Evolutionary conservation across 2,888 invertebrate species (phyloP).

Genomic region (Aspidiotus destructor): DNA sequence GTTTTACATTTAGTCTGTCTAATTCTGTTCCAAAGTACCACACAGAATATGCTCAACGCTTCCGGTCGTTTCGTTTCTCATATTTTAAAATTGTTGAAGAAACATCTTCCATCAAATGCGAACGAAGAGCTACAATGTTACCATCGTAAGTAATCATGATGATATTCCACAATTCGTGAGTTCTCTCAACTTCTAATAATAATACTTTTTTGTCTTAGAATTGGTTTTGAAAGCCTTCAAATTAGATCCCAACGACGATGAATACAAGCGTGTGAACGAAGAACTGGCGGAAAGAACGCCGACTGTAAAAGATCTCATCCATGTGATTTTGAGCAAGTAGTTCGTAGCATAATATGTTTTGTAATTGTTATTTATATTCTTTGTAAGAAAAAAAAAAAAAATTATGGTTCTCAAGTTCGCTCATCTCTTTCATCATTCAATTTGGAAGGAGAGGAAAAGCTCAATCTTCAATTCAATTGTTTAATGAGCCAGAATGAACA

Average conservation of each 20-base stretch:
- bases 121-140: conserved; percentile 55
- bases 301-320: conserved; percentile 43
- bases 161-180: conserved; percentile 11
- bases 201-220: conserved; percentile 46
- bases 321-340: not conserved
- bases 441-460: no score
- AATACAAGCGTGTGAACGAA: conserved; percentile 46
- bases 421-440: not conserved
- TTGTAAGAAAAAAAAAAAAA: not conserved
- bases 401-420: not conserved
- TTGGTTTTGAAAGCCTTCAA: conserved; percentile 54
- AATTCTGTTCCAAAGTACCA: conserved; percentile 68
- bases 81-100: conserved; percentile 62
- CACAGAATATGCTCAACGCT: conserved; percentile 76
- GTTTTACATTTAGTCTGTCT: conserved; percentile 66
- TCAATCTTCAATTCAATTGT: no score
- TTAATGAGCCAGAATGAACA: no score
- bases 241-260: conserved; percentile 44
- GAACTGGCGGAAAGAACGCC: conserved; percentile 47
- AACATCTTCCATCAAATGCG: conserved; percentile 57
- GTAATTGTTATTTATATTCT: not conserved
- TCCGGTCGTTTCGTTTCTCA: conserved; percentile 86
- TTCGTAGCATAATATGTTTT: not conserved
- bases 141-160: conserved; percentile 56
- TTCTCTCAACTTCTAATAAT: conserved; percentile 2